Evolutionary conservation across 2,888 invertebrate genomes (phyloP), one percentile per base, ranked within the genome.

Genomic region (Meteorus cinctellus): DNA sequence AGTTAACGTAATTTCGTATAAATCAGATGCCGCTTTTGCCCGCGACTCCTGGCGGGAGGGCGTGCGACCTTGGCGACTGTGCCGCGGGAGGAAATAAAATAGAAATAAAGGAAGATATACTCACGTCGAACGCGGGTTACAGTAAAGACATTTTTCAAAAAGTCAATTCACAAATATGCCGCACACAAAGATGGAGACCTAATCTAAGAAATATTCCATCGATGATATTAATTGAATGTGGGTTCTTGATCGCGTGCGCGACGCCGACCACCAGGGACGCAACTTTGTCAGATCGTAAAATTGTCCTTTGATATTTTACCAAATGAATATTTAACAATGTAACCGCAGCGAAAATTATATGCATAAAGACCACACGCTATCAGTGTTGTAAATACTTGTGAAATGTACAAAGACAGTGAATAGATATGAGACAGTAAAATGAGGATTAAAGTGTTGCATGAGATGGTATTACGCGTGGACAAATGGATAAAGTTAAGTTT

Each of bases 1-100:
- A 76, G 80, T 78, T 83, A 84, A 86, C 86, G 85, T 84, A 82
- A 86, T 87, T 87, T 86, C 85, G 81, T 85, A 88, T 88, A 88
- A 87, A 88, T 88, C 87, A 87, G 84, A 67, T 80, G 81, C 83
- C 83, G 80, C 81, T 81, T 34, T 79, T 81, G 69, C 65, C 77
- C 77, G 74, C 76, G 81, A 80, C 79, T 80, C 81, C 79, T 82
- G 75, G 75, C 83, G 78, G 82, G 83, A 81, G 82, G 81, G 78
- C 82, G 31, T 66, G 1, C 41, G 78, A 78, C 80, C 79, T 80
- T 79, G 75, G 69, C 14, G 75, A 75, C 67, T 29, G 34, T 41
- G 48, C 60, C 27, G 19, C 27, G 65, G 59, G 41, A 67, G 41
- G 6, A 68, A 24, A 66, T 62, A 63, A 67, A 67, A 76, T 14